Base-by-base conservation (phyloP, 2,888 invertebrate species). In the Eretmocerus hayati region DNA sequence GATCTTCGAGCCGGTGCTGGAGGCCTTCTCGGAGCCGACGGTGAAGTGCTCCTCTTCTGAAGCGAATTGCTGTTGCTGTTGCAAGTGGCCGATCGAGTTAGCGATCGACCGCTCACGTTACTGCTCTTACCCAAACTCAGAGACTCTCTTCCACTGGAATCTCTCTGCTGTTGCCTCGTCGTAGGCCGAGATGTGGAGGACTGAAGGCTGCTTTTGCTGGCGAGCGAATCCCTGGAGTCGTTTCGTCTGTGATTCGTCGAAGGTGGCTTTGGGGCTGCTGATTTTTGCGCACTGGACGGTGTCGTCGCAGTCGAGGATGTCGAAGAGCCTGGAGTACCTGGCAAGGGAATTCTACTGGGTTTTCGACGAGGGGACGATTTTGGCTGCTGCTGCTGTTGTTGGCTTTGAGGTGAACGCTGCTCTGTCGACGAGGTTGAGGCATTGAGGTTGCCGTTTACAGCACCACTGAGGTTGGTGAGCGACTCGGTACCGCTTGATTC, bases 321-420 rank as follows among this genome's bases (percentile, higher is more conserved):
- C n/a, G n/a, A n/a, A 19, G 37, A 8, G 37, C 37, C 37, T 21
- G 20, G 26, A n/a, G n/a, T n/a, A 22, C 75, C 79, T 38, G 78
- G 80, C 65, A 85, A 74, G 48, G 86, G 87, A 59, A 86, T 87
- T 70, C 84, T 84, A 72, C 84, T 83, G 45, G 86, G 83, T 56
- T 79, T 74, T 54, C 75, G 68, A 39, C 76, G 71, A 1, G 69
- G 70, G 18, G 72, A 72, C 48, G 72, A 69, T 39, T 69, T 67
- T 20, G 70, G 60, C 52, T 67, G 69, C 22, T 56, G 11, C 20
- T 21, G 5, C 8, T 5, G 15, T 11, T 6, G 9, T 16, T n/a
- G 20, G 37, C 37, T 37, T n/a, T n/a, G n/a, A n/a, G n/a, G n/a
- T n/a, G n/a, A n/a, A n/a, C 35, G 35, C 8, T 19, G 35, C 6